Percentiles rank a stretch among this genome's conserved stretches.
Evolutionary conservation across 2,113 vertebrate genomes (phyloP).

Genomic region (Neopipo cinnamomea): DNA sequence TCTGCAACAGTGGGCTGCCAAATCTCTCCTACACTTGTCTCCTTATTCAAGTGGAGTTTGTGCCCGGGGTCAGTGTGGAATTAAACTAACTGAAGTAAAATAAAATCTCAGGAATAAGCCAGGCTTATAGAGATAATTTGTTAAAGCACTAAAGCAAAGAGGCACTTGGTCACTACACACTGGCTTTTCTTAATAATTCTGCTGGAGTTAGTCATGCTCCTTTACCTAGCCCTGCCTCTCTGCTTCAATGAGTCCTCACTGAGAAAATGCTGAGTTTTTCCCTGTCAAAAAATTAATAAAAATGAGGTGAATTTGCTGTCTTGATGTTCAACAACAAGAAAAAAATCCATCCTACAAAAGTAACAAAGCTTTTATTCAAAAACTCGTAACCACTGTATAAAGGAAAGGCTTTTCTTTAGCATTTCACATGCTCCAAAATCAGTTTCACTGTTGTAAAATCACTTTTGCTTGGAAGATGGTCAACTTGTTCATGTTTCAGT

Average conservation of each 20-base stretch:
- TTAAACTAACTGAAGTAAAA: not conserved
- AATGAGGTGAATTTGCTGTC: not conserved
- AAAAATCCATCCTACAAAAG: not conserved
- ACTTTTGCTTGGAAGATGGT: not conserved
- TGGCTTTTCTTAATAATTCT: not conserved
- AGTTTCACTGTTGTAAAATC: not conserved
- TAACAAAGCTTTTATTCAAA: not conserved
- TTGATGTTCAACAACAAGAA: not conserved
- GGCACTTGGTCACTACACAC: not conserved
- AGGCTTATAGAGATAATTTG: not conserved
- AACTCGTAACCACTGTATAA: accelerated
- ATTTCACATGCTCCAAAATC: not conserved
- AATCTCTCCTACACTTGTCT: not conserved
- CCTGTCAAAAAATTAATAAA: not conserved
- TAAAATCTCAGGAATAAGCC: not conserved
- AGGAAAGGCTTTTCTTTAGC: not conserved
- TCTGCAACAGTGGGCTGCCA: not conserved
- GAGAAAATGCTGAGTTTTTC: not conserved
- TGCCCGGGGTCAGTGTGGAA: not conserved
- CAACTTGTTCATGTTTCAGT: not conserved
- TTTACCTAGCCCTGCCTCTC: not conserved
- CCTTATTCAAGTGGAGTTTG: not conserved
- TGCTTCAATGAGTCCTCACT: not conserved
- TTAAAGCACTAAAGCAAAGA: not conserved
- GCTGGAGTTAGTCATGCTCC: not conserved